These are phyloP conservation scores for Pterostichus madidus DNA, from an alignment of 2,888 invertebrate species.

Conservation along the genomic window DNA sequence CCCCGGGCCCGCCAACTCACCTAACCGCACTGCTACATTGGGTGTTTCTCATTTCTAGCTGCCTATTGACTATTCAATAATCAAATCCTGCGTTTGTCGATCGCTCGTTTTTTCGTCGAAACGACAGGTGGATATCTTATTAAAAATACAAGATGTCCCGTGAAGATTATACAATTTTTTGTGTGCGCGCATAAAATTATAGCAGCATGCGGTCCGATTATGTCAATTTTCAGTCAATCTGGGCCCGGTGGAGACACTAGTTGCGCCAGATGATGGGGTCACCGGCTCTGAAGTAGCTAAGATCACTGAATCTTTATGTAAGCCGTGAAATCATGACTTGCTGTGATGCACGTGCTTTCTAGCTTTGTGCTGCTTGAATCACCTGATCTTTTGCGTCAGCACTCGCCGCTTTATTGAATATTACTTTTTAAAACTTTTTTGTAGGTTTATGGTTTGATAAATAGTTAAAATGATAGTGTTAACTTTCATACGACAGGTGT, in stretches of 20 bases:
- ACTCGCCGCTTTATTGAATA: background rate
- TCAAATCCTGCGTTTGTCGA: conserved; percentile 7
- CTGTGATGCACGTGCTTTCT: conserved; percentile 8
- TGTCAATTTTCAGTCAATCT: conserved; percentile 61
- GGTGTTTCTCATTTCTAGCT: background rate
- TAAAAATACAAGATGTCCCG: conserved; percentile 55
- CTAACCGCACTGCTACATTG: conserved; percentile 7
- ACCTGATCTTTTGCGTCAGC: conserved; percentile 29
- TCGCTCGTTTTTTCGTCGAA: conserved; percentile 2
- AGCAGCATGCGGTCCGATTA: conserved; percentile 58
- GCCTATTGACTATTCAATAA: conserved; percentile 26
- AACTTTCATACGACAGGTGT: conserved; percentile 8
- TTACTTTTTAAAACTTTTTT: background rate
- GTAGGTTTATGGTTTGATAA: conserved; percentile 6
- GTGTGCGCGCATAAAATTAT: conserved; percentile 53
- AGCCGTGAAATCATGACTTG: background rate
- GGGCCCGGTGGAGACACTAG: conserved; percentile 54
- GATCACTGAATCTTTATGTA: conserved; percentile 14
- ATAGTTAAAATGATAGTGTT: background rate
- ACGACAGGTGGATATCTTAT: conserved; percentile 54
- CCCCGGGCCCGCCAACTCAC: background rate
- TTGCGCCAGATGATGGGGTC: conserved; percentile 7
- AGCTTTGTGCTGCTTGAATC: too few species aligned
- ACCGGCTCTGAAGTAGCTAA: conserved; percentile 29
- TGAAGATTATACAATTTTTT: conserved; percentile 35